These are phyloP conservation scores for Orthosia gracilis DNA, from an alignment of 2,888 invertebrate species.

Conservation along the genomic window DNA sequence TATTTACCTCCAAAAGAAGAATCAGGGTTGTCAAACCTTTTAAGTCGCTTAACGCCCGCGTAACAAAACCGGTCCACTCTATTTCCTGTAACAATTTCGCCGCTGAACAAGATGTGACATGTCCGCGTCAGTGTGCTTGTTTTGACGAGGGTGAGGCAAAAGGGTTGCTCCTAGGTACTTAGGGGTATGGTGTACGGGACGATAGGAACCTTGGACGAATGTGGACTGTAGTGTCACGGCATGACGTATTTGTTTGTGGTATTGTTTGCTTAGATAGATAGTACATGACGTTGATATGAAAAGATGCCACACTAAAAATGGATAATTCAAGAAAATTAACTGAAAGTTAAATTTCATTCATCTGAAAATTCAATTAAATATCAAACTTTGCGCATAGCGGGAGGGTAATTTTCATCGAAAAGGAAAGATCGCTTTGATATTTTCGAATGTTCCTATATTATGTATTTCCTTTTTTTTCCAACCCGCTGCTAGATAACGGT, in stretches of 20 bases:
- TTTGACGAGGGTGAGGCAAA: conserved; percentile 62
- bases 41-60: conserved; percentile 8
- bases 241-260: conserved; percentile 10
- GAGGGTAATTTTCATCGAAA: too few species aligned
- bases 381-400: too few species aligned
- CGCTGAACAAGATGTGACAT: conserved; percentile 57
- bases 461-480: too few species aligned
- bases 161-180: conserved; percentile 35
- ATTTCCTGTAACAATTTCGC: conserved; percentile 60
- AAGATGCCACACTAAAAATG: background rate
- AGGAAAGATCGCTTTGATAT: too few species aligned
- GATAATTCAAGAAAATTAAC: too few species aligned
- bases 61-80: conserved; percentile 41
- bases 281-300: background rate
- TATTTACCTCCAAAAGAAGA: background rate
- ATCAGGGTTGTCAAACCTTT: conserved; percentile 19
- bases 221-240: background rate
- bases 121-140: conserved; percentile 46
- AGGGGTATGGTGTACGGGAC: background rate
- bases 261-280: background rate
- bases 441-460: too few species aligned
- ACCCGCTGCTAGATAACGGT: too few species aligned
- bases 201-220: conserved; percentile 1
- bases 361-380: too few species aligned
- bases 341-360: too few species aligned